Evolutionary conservation across 1,140 invertebrate genomes (phyloP).

Genomic region (Solenopsis invicta): DNA sequence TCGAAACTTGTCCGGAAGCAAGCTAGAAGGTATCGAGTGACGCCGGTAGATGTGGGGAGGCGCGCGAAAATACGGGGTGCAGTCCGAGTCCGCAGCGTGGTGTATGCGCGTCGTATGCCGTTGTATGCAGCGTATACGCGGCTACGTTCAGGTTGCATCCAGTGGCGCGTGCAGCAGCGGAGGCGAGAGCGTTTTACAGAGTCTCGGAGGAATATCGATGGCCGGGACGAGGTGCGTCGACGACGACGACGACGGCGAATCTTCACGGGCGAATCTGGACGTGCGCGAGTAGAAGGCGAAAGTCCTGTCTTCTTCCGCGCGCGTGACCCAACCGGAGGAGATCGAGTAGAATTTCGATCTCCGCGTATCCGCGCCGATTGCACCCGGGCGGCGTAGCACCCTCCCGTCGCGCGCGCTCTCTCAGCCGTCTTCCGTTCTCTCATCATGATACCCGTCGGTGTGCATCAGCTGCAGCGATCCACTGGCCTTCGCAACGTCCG

Average conservation of each 20-base stretch:
- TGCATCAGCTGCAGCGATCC: background rate
- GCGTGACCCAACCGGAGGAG: background rate
- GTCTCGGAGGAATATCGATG: constrained; percentile 19
- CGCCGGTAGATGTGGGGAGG: background rate
- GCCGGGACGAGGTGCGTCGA: constrained; percentile 50
- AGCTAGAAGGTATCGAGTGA: background rate
- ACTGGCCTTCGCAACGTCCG: constrained; percentile 2
- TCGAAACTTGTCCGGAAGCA: too few species aligned
- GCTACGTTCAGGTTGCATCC: constrained; percentile 12
- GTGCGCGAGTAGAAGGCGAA: background rate
- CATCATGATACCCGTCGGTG: constrained; percentile 55
- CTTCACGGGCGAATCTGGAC: background rate
- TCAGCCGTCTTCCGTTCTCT: background rate
- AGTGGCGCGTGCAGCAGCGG: background rate
- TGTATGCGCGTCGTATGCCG: background rate
- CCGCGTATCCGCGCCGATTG: background rate
- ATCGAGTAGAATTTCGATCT: background rate
- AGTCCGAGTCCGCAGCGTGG: too few species aligned
- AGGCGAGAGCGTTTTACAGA: background rate
- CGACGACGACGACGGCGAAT: constrained; percentile 14
- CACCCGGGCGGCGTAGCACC: background rate
- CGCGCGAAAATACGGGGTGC: background rate
- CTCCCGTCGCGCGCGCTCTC: background rate
- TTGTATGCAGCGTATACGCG: background rate
- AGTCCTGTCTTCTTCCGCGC: background rate